These are phyloP conservation scores for Amblyornis subalaris DNA, from an alignment of 2,113 vertebrate genomes.

Conservation along the genomic window DNA sequence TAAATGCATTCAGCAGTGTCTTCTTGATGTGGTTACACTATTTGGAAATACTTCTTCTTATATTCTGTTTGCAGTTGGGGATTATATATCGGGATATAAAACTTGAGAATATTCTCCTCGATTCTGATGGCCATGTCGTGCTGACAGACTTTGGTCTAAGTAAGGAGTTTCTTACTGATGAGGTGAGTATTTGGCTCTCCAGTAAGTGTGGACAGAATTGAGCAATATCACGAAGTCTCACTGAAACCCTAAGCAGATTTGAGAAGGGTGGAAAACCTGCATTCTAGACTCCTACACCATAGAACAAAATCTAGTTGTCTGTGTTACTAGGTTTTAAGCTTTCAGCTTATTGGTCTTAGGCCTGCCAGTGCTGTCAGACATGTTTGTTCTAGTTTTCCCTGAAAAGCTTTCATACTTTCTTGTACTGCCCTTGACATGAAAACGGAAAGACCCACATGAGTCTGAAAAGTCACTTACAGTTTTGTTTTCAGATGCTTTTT, in stretches of 20 bases:
- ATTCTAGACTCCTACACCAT: background rate
- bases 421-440: background rate
- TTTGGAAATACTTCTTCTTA: slow-evolving; percentile 18
- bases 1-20: background rate
- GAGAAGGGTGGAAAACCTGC: background rate
- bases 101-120: slow-evolving; percentile 96
- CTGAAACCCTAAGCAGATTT: background rate
- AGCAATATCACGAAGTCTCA: background rate
- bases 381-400: background rate
- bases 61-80: slow-evolving; percentile 81
- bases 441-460: background rate
- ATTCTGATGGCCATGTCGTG: slow-evolving; percentile 93
- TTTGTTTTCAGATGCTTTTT: background rate
- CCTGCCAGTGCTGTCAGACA: background rate
- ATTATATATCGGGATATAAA: slow-evolving; percentile 98
- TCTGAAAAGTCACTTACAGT: background rate
- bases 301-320: background rate
- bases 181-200: slow-evolving; percentile 79
- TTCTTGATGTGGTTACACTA: background rate
- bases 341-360: background rate
- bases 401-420: background rate
- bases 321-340: background rate
- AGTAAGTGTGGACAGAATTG: background rate
- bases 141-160: slow-evolving; percentile 97
- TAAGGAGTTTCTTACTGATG: slow-evolving; percentile 94